Evolutionary conservation across 2,888 invertebrate species (phyloP).

Genomic region (Bembecia ichneumoniformis): DNA sequence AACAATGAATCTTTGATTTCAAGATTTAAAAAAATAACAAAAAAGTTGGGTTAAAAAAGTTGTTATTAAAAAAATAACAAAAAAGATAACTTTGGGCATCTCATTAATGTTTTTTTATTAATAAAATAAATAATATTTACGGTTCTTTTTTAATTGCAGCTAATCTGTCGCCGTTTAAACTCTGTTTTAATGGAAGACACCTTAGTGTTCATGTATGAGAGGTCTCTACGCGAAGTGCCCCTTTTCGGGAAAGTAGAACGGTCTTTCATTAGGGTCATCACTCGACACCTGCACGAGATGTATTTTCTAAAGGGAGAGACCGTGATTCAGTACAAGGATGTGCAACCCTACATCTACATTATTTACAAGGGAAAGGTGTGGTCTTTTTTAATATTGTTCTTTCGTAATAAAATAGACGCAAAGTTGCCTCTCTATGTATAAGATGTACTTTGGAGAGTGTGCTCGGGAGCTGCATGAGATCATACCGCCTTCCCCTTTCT

Average conservation of each 20-base stretch:
- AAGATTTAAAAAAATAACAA: no score
- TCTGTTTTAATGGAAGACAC: slow-evolving; percentile 69
- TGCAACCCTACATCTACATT: slow-evolving; percentile 61
- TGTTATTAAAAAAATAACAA: no score
- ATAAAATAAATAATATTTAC: no score
- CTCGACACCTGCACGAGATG: slow-evolving; percentile 64
- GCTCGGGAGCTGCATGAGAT: no score
- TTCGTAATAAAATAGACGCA: slow-evolving; percentile 7
- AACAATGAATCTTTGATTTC: no score
- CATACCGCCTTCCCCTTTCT: no score
- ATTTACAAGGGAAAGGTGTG: slow-evolving; percentile 66
- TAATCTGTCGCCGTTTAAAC: slow-evolving; percentile 62
- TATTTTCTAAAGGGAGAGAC: slow-evolving; percentile 64
- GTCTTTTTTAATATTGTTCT: slow-evolving; percentile 5
- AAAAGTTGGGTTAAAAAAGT: no score
- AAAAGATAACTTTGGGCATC: no score
- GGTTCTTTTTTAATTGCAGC: slow-evolving; percentile 20
- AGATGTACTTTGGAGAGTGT: no score
- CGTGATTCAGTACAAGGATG: slow-evolving; percentile 59
- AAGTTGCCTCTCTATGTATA: no score
- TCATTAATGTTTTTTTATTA: no score
- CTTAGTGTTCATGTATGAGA: slow-evolving; percentile 65
- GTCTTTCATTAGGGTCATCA: slow-evolving; percentile 67
- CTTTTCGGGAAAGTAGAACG: slow-evolving; percentile 66
- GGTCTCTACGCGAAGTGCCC: slow-evolving; percentile 64